These are phyloP conservation scores for Beroe forskalii DNA, from an alignment of 37 sponge, comb jelly and placozoan genomes.

Conservation along the genomic window DNA sequence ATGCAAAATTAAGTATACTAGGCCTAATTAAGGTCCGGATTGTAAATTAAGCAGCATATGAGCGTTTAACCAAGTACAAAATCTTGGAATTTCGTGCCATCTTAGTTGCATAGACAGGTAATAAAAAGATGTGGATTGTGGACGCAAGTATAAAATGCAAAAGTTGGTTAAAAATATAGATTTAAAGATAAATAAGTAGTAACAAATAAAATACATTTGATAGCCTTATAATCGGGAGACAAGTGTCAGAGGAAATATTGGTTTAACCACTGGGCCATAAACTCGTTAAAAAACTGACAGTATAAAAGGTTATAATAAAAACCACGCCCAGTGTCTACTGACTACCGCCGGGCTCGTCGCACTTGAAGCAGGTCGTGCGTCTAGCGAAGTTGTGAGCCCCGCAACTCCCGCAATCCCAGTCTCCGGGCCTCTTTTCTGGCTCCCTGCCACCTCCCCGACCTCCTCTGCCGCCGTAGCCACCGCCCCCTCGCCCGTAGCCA, in stretches of 20 bases:
- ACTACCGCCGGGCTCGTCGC: constrained; percentile 22
- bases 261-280: too few relatives aligned
- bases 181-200: background rate
- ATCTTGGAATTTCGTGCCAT: too few relatives aligned
- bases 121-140: too few relatives aligned
- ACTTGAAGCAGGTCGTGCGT: constrained; percentile 8
- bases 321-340: background rate
- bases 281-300: background rate
- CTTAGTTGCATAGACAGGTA: too few relatives aligned
- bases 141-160: too few relatives aligned
- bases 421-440: constrained; percentile 7
- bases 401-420: constrained; percentile 54
- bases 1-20: too few relatives aligned
- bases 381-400: constrained; percentile 41
- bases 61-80: too few relatives aligned
- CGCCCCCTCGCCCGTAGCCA: background rate
- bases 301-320: background rate
- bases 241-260: too few relatives aligned
- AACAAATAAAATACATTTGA: background rate
- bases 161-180: background rate
- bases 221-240: too few relatives aligned
- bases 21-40: too few relatives aligned
- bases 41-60: too few relatives aligned
- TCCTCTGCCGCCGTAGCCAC: background rate
- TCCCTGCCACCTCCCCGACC: background rate